Base-by-base conservation (phyloP, 2,797 vertebrate genomes). In the Oreonectes daqikongensis region DNA sequence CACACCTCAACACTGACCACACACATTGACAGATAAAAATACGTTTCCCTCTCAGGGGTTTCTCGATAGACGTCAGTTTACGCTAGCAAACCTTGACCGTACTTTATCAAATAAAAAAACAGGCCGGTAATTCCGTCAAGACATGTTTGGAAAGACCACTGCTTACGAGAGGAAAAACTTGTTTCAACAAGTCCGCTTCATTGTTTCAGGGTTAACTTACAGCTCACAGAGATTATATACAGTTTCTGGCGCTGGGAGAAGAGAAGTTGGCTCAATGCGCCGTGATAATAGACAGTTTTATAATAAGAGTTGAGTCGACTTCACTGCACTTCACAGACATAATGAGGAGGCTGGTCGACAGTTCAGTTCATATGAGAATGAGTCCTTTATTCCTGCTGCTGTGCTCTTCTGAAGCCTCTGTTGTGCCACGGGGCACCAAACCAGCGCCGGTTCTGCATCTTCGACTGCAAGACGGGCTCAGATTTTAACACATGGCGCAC, bases 241-340 rank as follows among this genome's bases (percentile, higher is more conserved):
- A 67, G 46, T 68, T 78, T 42, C 48, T 48, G 48, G 52, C 22
- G 30, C 30, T 50, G 53, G 42, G 55, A 81, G 80, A 68, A 74
- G 73, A 50, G 65, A 70, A 81, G 79, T 75, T 66, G 68, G 71
- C 50, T 76, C 57, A 77, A 30, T 69, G 76, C 11, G 64, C 76
- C 46, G 69, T 75, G 77, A 85, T 84, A 84, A 85, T 83, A 73
- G 57, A 75, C 79, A 84, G 84, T 81, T 78, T 83, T 84, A 82
- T 84, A 82, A 84, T 79, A 84, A 80, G 83, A 82, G 81, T 84
- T 63, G 81, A 79, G 81, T 79, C 7, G 63, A 80, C 79, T 81
- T 76, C 52, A 74, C 83, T 80, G 72, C 78, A 81, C 68, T 81
- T 68, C 68, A 78, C 66, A 64, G 77, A 80, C 77, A 83, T 84